phyloP scores from a whole-genome alignment of 2,797 vertebrate genomes.

The Craterocephalus amniculus region DNA sequence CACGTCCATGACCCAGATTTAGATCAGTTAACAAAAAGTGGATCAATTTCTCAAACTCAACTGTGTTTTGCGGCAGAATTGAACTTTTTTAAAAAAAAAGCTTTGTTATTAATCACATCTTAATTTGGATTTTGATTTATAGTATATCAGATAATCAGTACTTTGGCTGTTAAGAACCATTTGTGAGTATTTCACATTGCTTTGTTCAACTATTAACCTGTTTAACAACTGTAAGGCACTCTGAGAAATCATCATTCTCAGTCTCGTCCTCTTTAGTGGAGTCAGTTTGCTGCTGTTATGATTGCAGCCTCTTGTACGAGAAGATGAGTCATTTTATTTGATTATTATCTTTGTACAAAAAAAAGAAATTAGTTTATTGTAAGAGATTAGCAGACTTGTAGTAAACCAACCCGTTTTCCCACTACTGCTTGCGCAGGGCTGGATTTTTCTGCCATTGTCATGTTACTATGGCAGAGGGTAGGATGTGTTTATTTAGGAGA shows the following conservation, averaged over 20 bases:
- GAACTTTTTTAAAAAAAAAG: too few relatives aligned
- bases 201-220: neutral
- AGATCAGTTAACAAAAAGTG: neutral
- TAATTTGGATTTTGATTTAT: neutral
- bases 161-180: neutral
- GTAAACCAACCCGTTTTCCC: neutral
- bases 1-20: neutral
- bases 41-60: neutral
- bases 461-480: slow-evolving; percentile 20
- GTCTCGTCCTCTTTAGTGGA: neutral
- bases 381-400: neutral
- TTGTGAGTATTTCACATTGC: neutral
- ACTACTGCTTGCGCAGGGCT: neutral
- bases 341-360: neutral
- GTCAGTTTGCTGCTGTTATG: neutral
- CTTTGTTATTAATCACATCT: neutral
- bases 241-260: neutral
- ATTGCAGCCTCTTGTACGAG: neutral
- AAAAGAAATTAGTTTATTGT: neutral
- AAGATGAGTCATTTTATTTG: neutral
- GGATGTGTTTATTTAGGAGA: slow-evolving; percentile 45
- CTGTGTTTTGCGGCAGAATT: neutral
- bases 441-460: neutral
- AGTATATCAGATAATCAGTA: neutral
- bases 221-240: neutral